Percentiles rank a stretch among this genome's conserved stretches.
These are phyloP conservation scores for Tipula vernalis DNA, from an alignment of 2,888 invertebrate species.

Conservation along the genomic window DNA sequence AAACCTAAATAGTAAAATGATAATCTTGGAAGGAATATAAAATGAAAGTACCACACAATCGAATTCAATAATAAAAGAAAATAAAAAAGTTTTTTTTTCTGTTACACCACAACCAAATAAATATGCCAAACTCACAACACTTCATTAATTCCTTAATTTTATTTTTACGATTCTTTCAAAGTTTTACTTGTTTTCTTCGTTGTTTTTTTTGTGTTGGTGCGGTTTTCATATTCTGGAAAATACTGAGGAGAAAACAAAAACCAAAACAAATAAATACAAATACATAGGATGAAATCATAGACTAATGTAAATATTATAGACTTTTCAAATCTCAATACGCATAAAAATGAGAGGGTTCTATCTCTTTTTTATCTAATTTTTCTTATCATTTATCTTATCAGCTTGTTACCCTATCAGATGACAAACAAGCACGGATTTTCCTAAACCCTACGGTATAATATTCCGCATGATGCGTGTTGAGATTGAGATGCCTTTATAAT, in stretches of 20 bases:
- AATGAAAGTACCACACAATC: background rate
- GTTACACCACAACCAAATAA: background rate
- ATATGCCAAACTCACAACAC: background rate
- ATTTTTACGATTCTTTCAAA: background rate
- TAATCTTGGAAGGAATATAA: background rate
- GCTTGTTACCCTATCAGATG: too few species aligned
- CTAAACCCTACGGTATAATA: too few species aligned
- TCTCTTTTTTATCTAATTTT: too few species aligned
- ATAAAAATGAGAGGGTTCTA: too few species aligned
- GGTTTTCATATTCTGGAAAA: background rate
- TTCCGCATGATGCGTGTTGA: too few species aligned
- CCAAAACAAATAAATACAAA: background rate
- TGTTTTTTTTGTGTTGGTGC: background rate
- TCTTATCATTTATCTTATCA: too few species aligned
- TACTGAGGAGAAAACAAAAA: background rate
- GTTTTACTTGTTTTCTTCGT: background rate
- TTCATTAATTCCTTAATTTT: background rate
- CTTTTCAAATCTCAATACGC: too few species aligned
- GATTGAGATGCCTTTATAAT: too few species aligned
- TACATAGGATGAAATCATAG: background rate
- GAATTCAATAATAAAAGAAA: background rate
- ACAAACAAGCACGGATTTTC: too few species aligned
- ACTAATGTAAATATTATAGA: too few species aligned
- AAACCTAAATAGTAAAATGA: background rate
- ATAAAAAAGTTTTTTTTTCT: background rate